Evolutionary conservation across 2,113 vertebrate genomes (phyloP), one percentile per base, ranked within the genome.

Genomic region (Bufo bufo): DNA sequence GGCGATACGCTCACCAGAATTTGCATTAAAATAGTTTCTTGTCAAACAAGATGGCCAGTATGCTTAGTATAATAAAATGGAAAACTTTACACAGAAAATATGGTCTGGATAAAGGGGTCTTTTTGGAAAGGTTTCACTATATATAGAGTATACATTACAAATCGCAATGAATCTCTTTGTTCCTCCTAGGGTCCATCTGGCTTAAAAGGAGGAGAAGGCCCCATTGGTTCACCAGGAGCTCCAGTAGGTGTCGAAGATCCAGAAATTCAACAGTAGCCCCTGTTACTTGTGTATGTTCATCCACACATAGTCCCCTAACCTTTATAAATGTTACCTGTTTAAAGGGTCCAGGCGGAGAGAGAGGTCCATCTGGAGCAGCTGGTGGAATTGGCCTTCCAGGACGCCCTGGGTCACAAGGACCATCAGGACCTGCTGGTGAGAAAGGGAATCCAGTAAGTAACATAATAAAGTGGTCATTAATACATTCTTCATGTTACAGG

Each of bases 301-400:
- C 45, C 5, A 1, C 7, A 84, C 6, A 56, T 33, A 84, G 71
- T 47, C 43, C 16, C 43, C 20, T 56, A 4, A 47, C 9, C 20
- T 56, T 50, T 71, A 33, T 23, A 71, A 63, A 50, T 61, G 3
- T 61, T 19, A 61, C 59, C 59, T 86, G 4, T 49, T 54, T 23
- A 52, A 19, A 99, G 97, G 97, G 97, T 43, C 93, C 97, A 50
- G 92, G 94, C 0, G 97, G 97, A 12, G 97, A 98, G 79, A 94
- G 96, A 71, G 97, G 97, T 2, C 95, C 97, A 0, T 89, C 95
- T 17, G 97, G 97, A 83, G 63, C 94, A 0, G 95, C 95, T 6
- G 97, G 97, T 13, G 94, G 94, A 63, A 98, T 98, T 69, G 97
- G 97, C 16, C 93, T 96, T 85, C 97, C 97, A 0, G 97, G 97